Percentiles rank a stretch among this genome's conserved stretches.
Conservation (phyloP, 2,113 vertebrate genomes). For the Gasterosteus aculeatus region DNA sequence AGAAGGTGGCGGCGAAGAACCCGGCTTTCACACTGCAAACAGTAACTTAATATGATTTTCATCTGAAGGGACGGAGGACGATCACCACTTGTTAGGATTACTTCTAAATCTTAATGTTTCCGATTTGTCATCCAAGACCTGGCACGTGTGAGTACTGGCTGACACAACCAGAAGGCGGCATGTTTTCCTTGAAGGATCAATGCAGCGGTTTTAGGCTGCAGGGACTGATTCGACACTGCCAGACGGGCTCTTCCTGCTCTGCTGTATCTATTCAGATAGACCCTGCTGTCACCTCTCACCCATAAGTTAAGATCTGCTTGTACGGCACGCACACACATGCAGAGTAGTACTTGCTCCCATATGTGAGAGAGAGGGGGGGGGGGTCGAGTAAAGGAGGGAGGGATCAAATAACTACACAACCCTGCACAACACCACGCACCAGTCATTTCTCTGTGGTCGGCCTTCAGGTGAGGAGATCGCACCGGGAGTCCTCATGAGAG, state of each 20-base stretch:
- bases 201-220: conserved; percentile 3
- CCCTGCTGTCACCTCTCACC: conserved; percentile 53
- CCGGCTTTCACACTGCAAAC: conserved; percentile 35
- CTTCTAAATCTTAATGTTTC: conserved; percentile 46
- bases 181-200: conserved; percentile 13
- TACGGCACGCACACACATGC: conserved; percentile 41
- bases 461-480: conserved; percentile 64
- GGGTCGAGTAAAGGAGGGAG: conserved; percentile 68
- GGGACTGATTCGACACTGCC: conserved; percentile 6
- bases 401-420: conserved; percentile 66
- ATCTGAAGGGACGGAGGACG: conserved; percentile 52
- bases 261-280: conserved; percentile 60
- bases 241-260: conserved; percentile 41
- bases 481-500: conserved; percentile 38
- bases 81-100: conserved; percentile 48
- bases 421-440: conserved; percentile 36
- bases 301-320: conserved; percentile 52
- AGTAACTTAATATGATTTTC: conserved; percentile 64
- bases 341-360: conserved; percentile 70
- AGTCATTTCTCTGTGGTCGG: conserved; percentile 63
- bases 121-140: conserved; percentile 23
- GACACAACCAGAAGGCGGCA: background rate
- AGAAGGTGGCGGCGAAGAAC: conserved; percentile 60
- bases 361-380: conserved; percentile 64
- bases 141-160: background rate